Conservation (phyloP, 2,797 vertebrate species). For the Enteromius fasciolatus region DNA sequence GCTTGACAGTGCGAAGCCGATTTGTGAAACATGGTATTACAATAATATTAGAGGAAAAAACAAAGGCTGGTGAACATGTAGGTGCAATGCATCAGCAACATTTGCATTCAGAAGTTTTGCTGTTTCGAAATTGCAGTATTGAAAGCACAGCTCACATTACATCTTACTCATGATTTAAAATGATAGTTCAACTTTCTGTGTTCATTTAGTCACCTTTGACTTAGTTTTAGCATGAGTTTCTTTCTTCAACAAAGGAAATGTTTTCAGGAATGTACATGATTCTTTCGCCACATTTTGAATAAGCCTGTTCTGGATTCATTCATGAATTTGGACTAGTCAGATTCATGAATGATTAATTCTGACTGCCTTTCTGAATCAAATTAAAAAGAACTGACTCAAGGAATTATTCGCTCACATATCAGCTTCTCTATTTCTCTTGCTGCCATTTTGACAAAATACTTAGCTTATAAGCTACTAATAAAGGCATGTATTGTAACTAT, state of each 20-base stretch:
- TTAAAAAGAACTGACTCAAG: background rate
- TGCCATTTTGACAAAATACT: background rate
- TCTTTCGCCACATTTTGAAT: background rate
- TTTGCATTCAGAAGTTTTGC: background rate
- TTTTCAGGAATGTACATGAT: background rate
- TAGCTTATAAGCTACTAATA: background rate
- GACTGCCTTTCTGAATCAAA: background rate
- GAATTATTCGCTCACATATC: background rate
- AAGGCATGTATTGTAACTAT: background rate
- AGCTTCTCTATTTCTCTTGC: background rate
- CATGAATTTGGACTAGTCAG: background rate
- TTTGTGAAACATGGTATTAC: slow-evolving; percentile 44
- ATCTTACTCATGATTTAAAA: background rate
- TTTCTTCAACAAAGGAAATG: background rate
- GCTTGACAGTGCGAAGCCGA: slow-evolving; percentile 61
- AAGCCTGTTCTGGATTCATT: background rate
- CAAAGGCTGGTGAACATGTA: slow-evolving; percentile 1
- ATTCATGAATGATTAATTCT: background rate
- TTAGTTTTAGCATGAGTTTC: background rate
- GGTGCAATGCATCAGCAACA: slow-evolving; percentile 4
- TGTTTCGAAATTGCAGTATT: background rate
- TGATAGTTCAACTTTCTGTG: background rate
- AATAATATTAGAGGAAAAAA: slow-evolving; percentile 28
- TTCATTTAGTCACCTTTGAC: background rate
- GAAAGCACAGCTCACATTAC: background rate